Base-by-base conservation (phyloP, 2,888 invertebrate species). In the Zonitis immaculata region DNA sequence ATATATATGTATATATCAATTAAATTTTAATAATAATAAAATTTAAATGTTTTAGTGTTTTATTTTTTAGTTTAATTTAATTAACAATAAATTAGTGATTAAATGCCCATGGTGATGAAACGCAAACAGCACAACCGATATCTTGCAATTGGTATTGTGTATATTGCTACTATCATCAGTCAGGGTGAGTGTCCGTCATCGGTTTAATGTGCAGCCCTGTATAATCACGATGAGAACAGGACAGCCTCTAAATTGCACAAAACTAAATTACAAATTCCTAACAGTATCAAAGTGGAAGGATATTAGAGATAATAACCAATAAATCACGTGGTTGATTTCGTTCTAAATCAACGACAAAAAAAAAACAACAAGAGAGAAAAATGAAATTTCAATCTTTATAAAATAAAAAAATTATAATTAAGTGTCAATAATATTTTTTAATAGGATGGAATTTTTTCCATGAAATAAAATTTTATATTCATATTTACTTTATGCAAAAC, bases 161-260 rank as follows among this genome's bases (percentile, higher is more conserved):
- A 83, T 64, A 80, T 83, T 68, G 79, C 81, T 61, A 82, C 82
- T 39, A 81, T 83, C 62, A 80, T 82, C 67, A 82, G 81, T 67
- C 82, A 82, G 77, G 82, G 82, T 82, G 66, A 70, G 69, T 68
- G 55, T 44, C 51, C 51, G 48, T 51, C 55, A n/a, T n/a, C n/a
- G n/a, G 60, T 48, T 51, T 50, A 57, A 44, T 50, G 47, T 62
- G 65, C 62, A 61, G 64, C 66, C 68, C 70, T 45, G 70, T 70
- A 71, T 60, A 63, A 61, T 54, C 53, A 59, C 50, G 59, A 65
- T 63, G 58, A 66, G 71, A 67, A 71, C 68, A 60, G 70, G 67
- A 67, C 66, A 51, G 66, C 64, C 48, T 45, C 26, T 54, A 57
- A n/a, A 55, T 59, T 54, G 54, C 57, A 57, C 45, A 54, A n/a